A percentile compares a stretch with the other conserved stretches of the same genome.
phyloP scores from a whole-genome alignment of 1,140 invertebrate genomes.

The Ridgeia piscesae region DNA sequence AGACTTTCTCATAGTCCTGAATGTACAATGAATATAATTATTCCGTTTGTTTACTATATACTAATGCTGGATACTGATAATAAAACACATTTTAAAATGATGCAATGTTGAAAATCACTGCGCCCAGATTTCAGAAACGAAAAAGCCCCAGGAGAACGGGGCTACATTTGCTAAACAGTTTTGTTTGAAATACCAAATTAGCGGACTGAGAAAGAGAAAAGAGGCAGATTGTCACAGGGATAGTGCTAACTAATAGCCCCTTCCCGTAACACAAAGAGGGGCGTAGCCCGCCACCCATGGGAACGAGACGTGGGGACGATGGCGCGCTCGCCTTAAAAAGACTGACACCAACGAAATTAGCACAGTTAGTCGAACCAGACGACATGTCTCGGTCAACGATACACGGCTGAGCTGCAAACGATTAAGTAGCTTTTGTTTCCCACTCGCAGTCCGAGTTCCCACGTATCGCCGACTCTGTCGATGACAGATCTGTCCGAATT shows the following conservation, averaged over 20 bases:
- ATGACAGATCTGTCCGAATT: background rate
- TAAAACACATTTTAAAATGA: too few species aligned
- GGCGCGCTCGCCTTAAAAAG: background rate
- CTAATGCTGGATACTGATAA: too few species aligned
- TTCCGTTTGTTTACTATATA: too few species aligned
- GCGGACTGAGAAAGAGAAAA: background rate
- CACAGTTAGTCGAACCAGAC: background rate
- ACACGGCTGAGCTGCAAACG: background rate
- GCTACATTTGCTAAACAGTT: background rate
- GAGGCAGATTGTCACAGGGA: background rate
- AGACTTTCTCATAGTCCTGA: too few species aligned
- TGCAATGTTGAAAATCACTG: too few species aligned
- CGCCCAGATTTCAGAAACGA: too few species aligned
- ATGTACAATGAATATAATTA: too few species aligned
- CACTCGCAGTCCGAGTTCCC: background rate
- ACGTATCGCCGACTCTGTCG: background rate
- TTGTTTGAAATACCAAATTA: background rate
- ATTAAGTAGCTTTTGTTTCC: constrained; percentile 1
- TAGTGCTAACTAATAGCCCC: background rate
- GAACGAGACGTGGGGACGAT: background rate
- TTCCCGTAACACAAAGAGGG: background rate
- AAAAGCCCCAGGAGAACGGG: too few species aligned
- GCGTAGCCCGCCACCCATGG: background rate
- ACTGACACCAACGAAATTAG: background rate
- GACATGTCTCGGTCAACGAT: background rate